Base-by-base conservation (phyloP, 2,888 invertebrate species). In the Eustalomyia histrio region DNA sequence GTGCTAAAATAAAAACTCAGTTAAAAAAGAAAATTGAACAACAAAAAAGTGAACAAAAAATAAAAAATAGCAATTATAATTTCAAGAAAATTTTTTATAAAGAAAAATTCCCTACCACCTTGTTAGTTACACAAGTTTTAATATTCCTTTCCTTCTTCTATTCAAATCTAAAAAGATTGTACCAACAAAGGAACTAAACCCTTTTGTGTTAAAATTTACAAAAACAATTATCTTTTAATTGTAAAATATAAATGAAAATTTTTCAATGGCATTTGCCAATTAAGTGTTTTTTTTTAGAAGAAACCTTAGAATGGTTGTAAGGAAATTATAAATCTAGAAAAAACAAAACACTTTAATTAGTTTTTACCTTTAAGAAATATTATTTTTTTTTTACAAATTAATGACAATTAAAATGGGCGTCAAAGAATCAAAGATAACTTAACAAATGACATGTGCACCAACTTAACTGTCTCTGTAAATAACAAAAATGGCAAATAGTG, bases 51-150 rank as follows among this genome's bases (percentile, higher is more conserved):
- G 29, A 29, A 29, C 7, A 29, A 29, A 29, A 6, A n/a, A n/a
- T n/a, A n/a, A n/a, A 29, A 29, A 29, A 7, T 1, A 14, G 18
- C n/a, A 21, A 14, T 18, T 47, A 47, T 47, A 47, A n/a, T 14
- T 47, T n/a, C 17, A 39, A 58, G 12, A 58, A 17, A 12, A 35
- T 52, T 14, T n/a, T 60, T 69, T 60, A 17, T 52, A 21, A 52
- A 39, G 53, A 71, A 61, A 35, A 35, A 10, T 18, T 61, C 16
- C 43, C 39, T 53, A 52, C 35, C 69, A 72, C 71, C 71, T 72
- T 55, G 43, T 58, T 17, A 50, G 43, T 58, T 17, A 50, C 43
- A 58, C 33, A 60, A 65, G 33, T 72, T 63, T 47, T 55, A 63
- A 63, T 61, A 72, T 47, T 72, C 63, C 33, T 17, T 55, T 72